Conservation (phyloP, 2,113 vertebrate species). For the Hipposideros armiger region DNA sequence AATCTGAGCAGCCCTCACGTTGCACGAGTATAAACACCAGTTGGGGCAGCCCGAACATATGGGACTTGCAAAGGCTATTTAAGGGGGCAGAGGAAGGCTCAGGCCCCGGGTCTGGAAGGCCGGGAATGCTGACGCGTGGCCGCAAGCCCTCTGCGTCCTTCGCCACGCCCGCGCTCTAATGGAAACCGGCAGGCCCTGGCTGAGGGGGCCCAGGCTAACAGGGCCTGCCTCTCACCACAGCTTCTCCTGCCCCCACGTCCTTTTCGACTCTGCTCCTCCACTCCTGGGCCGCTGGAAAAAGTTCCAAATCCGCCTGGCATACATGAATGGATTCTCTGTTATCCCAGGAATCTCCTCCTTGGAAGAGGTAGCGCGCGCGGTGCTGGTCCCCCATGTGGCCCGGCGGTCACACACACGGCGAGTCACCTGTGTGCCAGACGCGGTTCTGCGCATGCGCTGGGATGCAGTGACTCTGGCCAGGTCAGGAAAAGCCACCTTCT, state of each 20-base stretch:
- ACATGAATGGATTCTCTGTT: slow-evolving; percentile 67
- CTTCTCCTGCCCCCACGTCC: neutral
- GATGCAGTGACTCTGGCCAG: neutral
- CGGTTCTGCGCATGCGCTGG: fast-evolving
- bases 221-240: neutral
- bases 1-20: slow-evolving; percentile 23
- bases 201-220: neutral
- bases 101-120: fast-evolving
- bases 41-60: neutral
- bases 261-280: neutral
- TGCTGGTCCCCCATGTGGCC: neutral
- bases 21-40: slow-evolving; percentile 72
- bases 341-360: slow-evolving; percentile 65
- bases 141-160: neutral
- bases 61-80: slow-evolving; percentile 49
- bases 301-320: slow-evolving; percentile 34
- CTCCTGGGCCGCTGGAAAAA: slow-evolving; percentile 67
- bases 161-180: neutral
- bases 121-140: neutral
- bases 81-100: neutral
- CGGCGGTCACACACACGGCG: fast-evolving
- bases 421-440: fast-evolving
- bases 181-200: slow-evolving; percentile 1
- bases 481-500: neutral
- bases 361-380: neutral